Conservation (phyloP, 1,140 invertebrate species). For the Cydia strobilella region DNA sequence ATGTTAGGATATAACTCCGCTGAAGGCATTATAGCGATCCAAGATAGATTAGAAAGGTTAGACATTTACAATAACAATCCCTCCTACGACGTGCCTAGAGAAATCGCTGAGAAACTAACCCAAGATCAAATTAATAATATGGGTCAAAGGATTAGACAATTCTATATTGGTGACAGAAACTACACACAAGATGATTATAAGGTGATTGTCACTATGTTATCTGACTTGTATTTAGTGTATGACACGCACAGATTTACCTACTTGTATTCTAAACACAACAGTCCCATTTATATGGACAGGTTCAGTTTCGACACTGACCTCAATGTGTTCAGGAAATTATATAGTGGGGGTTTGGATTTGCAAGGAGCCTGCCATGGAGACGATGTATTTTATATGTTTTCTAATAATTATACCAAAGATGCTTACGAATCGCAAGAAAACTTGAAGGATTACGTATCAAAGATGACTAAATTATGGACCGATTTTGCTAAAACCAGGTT, state of each 20-base stretch:
- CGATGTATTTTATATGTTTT: conserved; percentile 84
- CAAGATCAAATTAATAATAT: conserved; percentile 57
- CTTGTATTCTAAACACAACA: conserved; percentile 49
- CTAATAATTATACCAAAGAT: conserved; percentile 66
- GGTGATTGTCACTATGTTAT: conserved; percentile 58
- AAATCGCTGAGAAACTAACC: conserved; percentile 49
- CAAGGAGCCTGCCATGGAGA: conserved; percentile 83
- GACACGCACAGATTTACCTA: conserved; percentile 67
- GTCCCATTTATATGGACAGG: conserved; percentile 76
- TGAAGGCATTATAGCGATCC: conserved; percentile 80
- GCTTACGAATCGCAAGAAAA: conserved; percentile 59
- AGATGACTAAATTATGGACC: conserved; percentile 84
- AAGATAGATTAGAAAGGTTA: conserved; percentile 50
- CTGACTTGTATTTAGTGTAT: conserved; percentile 70
- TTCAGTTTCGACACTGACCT: conserved; percentile 73
- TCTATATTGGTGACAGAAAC: conserved; percentile 74
- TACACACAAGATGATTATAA: conserved; percentile 51
- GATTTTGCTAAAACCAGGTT: conserved; percentile 87
- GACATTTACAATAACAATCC: conserved; percentile 61
- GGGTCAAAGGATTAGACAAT: conserved; percentile 67
- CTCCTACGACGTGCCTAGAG: conserved; percentile 62
- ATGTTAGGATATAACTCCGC: conserved; percentile 81
- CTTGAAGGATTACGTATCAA: conserved; percentile 53
- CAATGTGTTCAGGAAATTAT: conserved; percentile 58
- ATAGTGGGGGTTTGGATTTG: conserved; percentile 44